Evolutionary conservation across 2,113 vertebrate genomes (phyloP), one percentile per base, ranked within the genome.

Genomic region (Apodemus speciosus): DNA sequence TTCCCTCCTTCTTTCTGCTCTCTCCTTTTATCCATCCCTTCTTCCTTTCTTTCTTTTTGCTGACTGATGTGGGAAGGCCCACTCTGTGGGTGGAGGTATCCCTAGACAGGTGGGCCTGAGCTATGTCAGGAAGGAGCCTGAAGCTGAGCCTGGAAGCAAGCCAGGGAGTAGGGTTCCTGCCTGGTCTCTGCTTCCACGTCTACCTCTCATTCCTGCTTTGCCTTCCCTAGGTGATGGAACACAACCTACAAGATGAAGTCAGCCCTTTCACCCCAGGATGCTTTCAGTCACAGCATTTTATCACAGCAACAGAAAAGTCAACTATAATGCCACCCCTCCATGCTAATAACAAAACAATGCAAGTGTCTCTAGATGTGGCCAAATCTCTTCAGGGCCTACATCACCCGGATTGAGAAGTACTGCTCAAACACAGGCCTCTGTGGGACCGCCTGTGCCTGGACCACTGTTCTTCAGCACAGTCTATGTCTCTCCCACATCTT

Each of bases 11-110:
- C 15, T 53, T 14, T 15, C 3, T 0, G 13, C 25, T 27, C 2
- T 2, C 25, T 8, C 6, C 23, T 21, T 13, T 14, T 2, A 11
- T 8, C 3, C 30, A 1, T 35, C 13, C 30, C 4, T 35, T 5
- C 66, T 15, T 5, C 5, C 64, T 3, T 56, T 56, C 25, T 40
- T 75, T 40, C 21, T 14, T 13, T 53, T 79, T n/a, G 9, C 35
- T n/a, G 21, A n/a, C 23, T 56, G 32, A 23, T 53, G 6, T 56
- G 23, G 51, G 35, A 56, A 53, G 76, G 4, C 32, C 51, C 51
- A 53, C 32, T 9, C 49, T 79, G 16, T 51, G 9, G 4, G 9
- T 20, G 10, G 49, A n/a, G 11, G 16, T 6, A 77, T n/a, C 18
- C 32, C 30, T n/a, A 11, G 30, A 35, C 32, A 35, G 46, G 32